Evolutionary conservation across 2,888 invertebrate species (phyloP).

Genomic region (Spodoptera exigua): DNA sequence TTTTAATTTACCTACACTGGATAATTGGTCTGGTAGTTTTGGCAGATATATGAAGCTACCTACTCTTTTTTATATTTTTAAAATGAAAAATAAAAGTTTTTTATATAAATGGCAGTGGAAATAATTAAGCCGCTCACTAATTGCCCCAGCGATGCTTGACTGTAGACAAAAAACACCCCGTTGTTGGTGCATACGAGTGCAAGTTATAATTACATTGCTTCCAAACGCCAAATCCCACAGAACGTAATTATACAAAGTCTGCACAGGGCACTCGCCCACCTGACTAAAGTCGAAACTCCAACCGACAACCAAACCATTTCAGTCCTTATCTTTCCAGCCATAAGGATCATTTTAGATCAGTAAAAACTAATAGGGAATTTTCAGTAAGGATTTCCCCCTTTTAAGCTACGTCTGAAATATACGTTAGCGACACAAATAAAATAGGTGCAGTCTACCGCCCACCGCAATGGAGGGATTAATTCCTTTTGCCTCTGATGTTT

Average conservation of each 20-base stretch:
- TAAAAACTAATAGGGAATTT: constrained; percentile 61
- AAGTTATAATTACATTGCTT: constrained; percentile 75
- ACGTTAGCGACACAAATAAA: constrained; percentile 79
- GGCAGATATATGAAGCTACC: no score
- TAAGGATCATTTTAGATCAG: constrained; percentile 62
- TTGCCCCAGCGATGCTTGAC: constrained; percentile 33
- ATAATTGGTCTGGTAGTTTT: no score
- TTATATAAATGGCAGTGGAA: constrained; percentile 1
- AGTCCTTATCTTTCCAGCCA: constrained; percentile 49
- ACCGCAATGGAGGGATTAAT: constrained; percentile 74
- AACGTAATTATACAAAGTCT: constrained; percentile 81
- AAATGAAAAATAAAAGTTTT: constrained; percentile 1
- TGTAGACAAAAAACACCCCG: constrained; percentile 47
- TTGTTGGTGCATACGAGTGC: constrained; percentile 58
- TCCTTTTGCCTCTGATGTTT: constrained; percentile 78
- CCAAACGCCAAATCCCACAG: constrained; percentile 69
- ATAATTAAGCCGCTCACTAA: constrained; percentile 39
- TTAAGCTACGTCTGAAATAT: constrained; percentile 79
- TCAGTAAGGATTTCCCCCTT: constrained; percentile 77
- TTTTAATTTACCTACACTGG: constrained; percentile 25
- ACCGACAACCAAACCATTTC: constrained; percentile 50
- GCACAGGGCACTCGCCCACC: constrained; percentile 71
- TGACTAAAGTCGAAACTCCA: constrained; percentile 64
- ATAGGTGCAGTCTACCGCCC: constrained; percentile 79
- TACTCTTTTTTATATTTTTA: no score